Evolutionary conservation across 2,888 invertebrate species (phyloP).

Genomic region (Allacma fusca): DNA sequence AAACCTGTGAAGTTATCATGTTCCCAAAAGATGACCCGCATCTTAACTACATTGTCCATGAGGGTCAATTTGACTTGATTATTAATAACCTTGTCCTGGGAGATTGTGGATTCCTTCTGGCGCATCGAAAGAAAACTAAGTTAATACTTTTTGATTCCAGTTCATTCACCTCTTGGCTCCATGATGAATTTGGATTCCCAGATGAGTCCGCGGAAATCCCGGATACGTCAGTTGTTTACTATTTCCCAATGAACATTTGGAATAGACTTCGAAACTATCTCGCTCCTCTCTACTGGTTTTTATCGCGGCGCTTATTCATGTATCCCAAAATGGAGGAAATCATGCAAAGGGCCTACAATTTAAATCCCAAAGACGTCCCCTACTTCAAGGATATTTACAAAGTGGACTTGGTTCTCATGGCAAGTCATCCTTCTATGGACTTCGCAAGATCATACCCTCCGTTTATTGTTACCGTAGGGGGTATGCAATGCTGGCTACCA

Average conservation of each 20-base stretch:
- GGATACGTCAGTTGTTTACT: too few species aligned
- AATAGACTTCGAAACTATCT: slow-evolving; percentile 36
- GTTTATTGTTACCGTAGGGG: slow-evolving; percentile 39
- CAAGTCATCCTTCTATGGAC: slow-evolving; percentile 41
- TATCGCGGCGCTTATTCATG: too few species aligned
- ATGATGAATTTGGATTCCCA: too few species aligned
- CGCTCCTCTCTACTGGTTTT: slow-evolving; percentile 32
- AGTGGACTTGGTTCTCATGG: too few species aligned
- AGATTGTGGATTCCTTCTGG: neutral
- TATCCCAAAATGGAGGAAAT: slow-evolving; percentile 22
- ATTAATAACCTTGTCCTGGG: slow-evolving; percentile 45
- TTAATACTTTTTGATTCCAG: too few species aligned
- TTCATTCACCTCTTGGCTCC: too few species aligned
- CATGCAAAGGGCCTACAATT: too few species aligned
- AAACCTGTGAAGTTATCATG: too few species aligned
- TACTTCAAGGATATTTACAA: too few species aligned
- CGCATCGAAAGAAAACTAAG: too few species aligned
- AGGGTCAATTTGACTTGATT: slow-evolving; percentile 44
- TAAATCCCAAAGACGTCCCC: too few species aligned
- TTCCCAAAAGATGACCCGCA: neutral
- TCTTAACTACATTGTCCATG: neutral
- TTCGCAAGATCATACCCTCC: slow-evolving; percentile 40
- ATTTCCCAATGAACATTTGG: slow-evolving; percentile 13
- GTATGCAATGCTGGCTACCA: slow-evolving; percentile 44
- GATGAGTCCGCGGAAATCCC: too few species aligned